These are phyloP conservation scores for Cryptotermes secundus DNA, from an alignment of 1,140 invertebrate genomes.

Conservation along the genomic window DNA sequence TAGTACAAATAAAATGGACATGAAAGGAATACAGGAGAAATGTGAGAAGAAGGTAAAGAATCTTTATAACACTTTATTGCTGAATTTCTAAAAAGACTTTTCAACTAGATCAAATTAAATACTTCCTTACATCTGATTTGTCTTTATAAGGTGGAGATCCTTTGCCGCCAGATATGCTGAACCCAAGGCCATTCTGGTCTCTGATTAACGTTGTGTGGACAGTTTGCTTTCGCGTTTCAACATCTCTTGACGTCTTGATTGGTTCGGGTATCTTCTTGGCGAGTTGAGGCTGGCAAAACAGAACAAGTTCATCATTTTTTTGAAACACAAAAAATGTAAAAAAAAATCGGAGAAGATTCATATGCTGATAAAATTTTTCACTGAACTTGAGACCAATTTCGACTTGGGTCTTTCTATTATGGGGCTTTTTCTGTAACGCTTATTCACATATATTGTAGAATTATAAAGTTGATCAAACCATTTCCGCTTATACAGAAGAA, in stretches of 20 bases:
- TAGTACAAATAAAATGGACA: no score
- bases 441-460: no score
- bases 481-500: no score
- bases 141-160: conserved; percentile 81
- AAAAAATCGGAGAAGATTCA: no score
- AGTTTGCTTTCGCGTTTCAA: conserved; percentile 57
- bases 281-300: conserved; percentile 3
- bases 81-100: background rate
- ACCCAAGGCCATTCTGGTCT: conserved; percentile 88
- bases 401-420: no score
- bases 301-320: background rate
- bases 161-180: conserved; percentile 94
- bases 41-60: no score
- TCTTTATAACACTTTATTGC: background rate
- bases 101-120: background rate
- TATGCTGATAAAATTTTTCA: no score
- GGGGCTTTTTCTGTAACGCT: no score
- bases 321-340: no score
- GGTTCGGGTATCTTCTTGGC: conserved; percentile 50
- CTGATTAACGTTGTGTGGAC: conserved; percentile 87
- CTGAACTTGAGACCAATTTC: no score
- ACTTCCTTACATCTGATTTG: conserved; percentile 56
- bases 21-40: no score
- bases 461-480: no score
- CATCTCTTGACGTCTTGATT: conserved; percentile 38